Percentiles rank a stretch among this genome's conserved stretches.
Conservation (phyloP, 2,113 vertebrate species). For the Trichomycterus rosablanca region DNA sequence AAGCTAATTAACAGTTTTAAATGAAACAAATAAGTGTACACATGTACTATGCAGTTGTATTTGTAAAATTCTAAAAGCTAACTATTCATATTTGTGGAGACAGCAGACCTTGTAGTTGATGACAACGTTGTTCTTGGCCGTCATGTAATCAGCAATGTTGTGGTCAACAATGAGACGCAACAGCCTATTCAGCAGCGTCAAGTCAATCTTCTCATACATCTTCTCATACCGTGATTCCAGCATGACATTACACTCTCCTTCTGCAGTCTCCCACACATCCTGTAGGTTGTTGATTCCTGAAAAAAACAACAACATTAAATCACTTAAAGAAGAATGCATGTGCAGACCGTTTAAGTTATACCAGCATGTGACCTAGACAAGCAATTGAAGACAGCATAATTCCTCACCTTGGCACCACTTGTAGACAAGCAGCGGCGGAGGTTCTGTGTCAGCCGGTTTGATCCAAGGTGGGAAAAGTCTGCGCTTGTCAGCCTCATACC, state of each 20-base stretch:
- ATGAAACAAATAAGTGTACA: too few relatives aligned
- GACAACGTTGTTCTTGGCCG: slow-evolving; percentile 97
- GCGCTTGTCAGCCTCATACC: slow-evolving; percentile 97
- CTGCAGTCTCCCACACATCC: slow-evolving; percentile 95
- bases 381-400: too few relatives aligned
- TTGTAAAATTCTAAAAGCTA: too few relatives aligned
- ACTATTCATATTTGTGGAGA: too few relatives aligned
- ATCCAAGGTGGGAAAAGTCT: slow-evolving; percentile 97
- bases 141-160: slow-evolving; percentile 99
- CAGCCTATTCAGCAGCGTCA: slow-evolving; percentile 94
- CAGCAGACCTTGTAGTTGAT: slow-evolving; percentile 93
- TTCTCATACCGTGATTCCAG: slow-evolving; percentile 97
- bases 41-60: too few relatives aligned
- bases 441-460: slow-evolving; percentile 96
- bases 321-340: too few relatives aligned
- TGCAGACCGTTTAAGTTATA: too few relatives aligned
- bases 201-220: slow-evolving; percentile 99
- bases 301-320: background rate
- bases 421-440: slow-evolving; percentile 92
- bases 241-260: slow-evolving; percentile 98
- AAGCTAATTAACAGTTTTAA: background rate
- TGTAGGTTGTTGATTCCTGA: slow-evolving; percentile 96
- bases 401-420: slow-evolving; percentile 97
- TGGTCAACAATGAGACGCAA: slow-evolving; percentile 97
- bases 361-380: too few relatives aligned